phyloP scores from a whole-genome alignment of 2,888 invertebrate genomes.

The Tinea semifulvella region DNA sequence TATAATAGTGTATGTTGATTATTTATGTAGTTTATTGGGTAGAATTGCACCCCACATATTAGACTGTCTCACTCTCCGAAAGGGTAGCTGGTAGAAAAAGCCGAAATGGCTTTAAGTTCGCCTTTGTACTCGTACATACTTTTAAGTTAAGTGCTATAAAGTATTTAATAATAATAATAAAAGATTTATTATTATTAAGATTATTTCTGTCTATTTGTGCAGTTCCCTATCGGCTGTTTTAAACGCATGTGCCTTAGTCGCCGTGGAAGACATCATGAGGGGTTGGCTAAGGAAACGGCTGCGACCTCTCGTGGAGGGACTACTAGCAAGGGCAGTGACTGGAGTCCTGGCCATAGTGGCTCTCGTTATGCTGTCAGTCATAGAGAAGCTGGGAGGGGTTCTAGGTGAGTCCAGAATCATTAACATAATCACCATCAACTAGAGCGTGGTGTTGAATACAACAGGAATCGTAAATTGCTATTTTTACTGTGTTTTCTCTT shows the following conservation, averaged over 20 bases:
- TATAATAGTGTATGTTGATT: no score
- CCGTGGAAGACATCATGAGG: slow-evolving; percentile 83
- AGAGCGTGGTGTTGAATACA: no score
- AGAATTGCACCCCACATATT: background rate
- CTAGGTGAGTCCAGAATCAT: slow-evolving; percentile 65
- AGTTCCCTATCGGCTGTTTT: slow-evolving; percentile 90
- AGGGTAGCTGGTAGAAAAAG: background rate
- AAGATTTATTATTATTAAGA: no score
- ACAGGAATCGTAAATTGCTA: no score
- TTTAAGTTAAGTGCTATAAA: no score
- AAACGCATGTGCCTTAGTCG: slow-evolving; percentile 86
- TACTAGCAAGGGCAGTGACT: slow-evolving; percentile 72
- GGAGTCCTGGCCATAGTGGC: slow-evolving; percentile 71
- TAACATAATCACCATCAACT: no score
- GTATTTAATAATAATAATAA: no score
- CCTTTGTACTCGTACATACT: no score
- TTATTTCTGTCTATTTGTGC: slow-evolving; percentile 22
- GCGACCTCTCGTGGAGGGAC: slow-evolving; percentile 67
- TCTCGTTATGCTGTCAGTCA: slow-evolving; percentile 71
- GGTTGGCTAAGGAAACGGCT: slow-evolving; percentile 71
- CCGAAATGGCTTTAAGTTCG: no score
- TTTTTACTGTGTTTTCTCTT: no score
- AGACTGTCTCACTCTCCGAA: no score
- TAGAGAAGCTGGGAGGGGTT: slow-evolving; percentile 82
- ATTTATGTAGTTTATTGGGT: no score